A percentile compares a stretch with the other conserved stretches of the same genome.
These are phyloP conservation scores for Panonychus citri DNA, from an alignment of 1,140 invertebrate species.

Conservation along the genomic window DNA sequence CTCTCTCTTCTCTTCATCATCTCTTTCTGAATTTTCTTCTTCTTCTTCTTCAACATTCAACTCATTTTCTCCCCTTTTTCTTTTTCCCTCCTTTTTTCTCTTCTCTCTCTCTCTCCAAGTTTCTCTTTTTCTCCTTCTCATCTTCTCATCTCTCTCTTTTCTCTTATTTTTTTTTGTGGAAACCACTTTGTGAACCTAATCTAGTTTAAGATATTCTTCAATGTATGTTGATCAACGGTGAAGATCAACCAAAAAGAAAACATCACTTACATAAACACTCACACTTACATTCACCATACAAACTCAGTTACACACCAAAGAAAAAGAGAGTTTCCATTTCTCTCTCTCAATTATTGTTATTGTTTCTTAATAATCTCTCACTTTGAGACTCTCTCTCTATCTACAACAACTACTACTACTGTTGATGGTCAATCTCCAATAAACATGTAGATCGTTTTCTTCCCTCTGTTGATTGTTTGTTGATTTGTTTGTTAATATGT, in stretches of 20 bases:
- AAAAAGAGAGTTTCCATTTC: no score
- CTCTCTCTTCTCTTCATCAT: no score
- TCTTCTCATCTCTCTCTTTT: background rate
- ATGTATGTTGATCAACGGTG: background rate
- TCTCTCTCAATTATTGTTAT: no score
- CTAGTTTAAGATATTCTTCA: background rate
- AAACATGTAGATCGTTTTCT: no score
- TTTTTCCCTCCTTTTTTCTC: background rate
- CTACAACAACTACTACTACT: no score
- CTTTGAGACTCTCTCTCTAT: no score
- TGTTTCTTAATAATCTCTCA: no score
- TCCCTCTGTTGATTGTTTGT: background rate
- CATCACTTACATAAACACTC: background rate
- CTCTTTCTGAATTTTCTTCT: no score
- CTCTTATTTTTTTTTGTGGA: background rate
- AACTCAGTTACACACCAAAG: no score
- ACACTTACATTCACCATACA: background rate
- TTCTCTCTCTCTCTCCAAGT: no score
- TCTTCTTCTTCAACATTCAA: background rate
- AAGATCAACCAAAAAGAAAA: background rate
- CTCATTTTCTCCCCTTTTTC: background rate
- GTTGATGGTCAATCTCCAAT: no score
- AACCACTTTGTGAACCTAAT: background rate
- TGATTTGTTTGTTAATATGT: background rate
- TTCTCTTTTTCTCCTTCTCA: background rate